Evolutionary conservation across 2,888 invertebrate species (phyloP).

Genomic region (Orthosia cruda): DNA sequence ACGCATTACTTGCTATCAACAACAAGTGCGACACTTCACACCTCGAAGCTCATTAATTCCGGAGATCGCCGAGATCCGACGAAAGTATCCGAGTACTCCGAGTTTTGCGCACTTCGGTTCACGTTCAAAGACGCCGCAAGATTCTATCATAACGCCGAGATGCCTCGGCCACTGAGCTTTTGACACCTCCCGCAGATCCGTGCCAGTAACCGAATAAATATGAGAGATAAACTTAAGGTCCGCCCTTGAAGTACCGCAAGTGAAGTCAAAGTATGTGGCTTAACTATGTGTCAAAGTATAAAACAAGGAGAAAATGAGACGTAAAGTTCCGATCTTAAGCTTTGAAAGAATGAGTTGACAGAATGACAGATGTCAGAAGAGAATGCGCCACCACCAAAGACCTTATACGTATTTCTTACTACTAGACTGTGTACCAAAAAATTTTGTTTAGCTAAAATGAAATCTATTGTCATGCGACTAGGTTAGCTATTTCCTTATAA

Average conservation of each 20-base stretch:
- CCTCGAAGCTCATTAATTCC: constrained; percentile 76
- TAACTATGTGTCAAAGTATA: constrained; percentile 16
- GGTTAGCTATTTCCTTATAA: too few species aligned
- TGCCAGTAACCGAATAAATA: constrained; percentile 54
- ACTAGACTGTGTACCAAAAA: too few species aligned
- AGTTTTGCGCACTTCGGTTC: constrained; percentile 65
- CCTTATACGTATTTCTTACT: too few species aligned
- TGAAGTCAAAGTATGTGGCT: not conserved
- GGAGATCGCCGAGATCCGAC: constrained; percentile 76
- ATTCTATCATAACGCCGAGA: constrained; percentile 71
- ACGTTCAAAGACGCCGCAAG: constrained; percentile 74
- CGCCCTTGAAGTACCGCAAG: constrained; percentile 54
- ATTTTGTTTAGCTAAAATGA: too few species aligned
- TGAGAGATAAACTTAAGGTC: constrained; percentile 54
- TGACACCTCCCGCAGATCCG: constrained; percentile 61
- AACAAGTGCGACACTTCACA: constrained; percentile 69
- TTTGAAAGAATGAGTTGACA: too few species aligned
- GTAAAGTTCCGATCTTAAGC: too few species aligned
- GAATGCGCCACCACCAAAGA: too few species aligned
- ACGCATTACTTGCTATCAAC: constrained; percentile 42
- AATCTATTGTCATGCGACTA: too few species aligned
- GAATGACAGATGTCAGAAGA: too few species aligned
- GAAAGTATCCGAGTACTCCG: constrained; percentile 70
- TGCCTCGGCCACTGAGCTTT: constrained; percentile 65
- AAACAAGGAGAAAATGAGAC: constrained; percentile 3